phyloP scores from a whole-genome alignment of 2,113 vertebrate species.

The Camelus bactrianus region DNA sequence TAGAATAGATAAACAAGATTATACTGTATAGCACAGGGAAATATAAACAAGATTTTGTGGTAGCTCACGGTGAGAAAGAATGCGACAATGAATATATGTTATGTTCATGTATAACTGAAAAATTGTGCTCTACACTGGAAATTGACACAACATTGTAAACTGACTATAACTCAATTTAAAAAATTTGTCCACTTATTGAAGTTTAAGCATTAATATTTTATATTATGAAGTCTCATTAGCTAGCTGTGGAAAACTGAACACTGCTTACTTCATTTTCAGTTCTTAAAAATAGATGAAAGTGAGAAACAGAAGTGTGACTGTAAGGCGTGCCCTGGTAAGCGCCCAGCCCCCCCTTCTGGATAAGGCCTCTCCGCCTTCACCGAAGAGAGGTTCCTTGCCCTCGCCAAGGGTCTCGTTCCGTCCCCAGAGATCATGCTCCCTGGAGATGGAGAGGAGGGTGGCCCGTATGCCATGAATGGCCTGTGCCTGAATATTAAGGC shows the following conservation, averaged over 20 bases:
- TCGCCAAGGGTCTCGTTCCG: not conserved
- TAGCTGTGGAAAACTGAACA: not conserved
- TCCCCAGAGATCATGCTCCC: not conserved
- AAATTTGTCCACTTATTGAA: conserved; percentile 3
- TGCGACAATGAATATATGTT: too few relatives aligned
- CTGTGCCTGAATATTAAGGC: not conserved
- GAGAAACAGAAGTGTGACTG: not conserved
- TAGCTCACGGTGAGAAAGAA: too few relatives aligned
- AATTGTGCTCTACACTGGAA: too few relatives aligned
- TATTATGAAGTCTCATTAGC: not conserved
- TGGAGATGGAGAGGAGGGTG: not conserved
- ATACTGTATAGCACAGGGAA: too few relatives aligned
- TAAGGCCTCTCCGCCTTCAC: not conserved
- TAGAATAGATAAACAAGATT: too few relatives aligned
- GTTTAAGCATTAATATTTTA: conserved; percentile 44
- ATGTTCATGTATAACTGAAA: too few relatives aligned
- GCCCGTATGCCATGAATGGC: not conserved
- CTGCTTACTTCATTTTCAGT: not conserved
- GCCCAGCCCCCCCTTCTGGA: not conserved
- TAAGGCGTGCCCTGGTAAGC: too few relatives aligned
- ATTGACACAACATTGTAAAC: too few relatives aligned
- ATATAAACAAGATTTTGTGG: too few relatives aligned
- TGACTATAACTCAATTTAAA: too few relatives aligned
- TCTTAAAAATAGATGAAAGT: not conserved
- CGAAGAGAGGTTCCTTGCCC: not conserved